phyloP scores from a whole-genome alignment of 2,113 vertebrate genomes.

The Aegotheles bennettii region DNA sequence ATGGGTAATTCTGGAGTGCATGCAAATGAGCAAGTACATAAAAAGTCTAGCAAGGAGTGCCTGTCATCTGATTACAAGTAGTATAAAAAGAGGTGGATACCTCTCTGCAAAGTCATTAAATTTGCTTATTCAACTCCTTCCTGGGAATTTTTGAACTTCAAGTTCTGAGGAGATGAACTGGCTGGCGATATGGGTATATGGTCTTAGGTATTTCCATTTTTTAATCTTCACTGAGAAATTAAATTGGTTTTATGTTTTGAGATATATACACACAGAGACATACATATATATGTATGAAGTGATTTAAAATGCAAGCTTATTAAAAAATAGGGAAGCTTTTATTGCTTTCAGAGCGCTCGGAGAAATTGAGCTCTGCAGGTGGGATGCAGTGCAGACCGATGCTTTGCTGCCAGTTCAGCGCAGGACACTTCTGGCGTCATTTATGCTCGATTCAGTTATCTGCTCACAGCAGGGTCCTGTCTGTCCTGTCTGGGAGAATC shows the following conservation, averaged over 20 bases:
- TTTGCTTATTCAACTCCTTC: not conserved
- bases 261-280: not conserved
- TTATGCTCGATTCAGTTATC: not conserved
- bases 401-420: accelerated
- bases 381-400: not conserved
- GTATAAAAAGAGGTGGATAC: slow-evolving; percentile 21
- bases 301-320: not conserved
- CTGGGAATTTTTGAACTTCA: slow-evolving; percentile 22
- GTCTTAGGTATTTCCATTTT: not conserved
- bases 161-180: slow-evolving; percentile 8
- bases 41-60: slow-evolving; percentile 13
- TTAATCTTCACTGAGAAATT: slow-evolving; percentile 4
- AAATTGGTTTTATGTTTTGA: slow-evolving; percentile 3
- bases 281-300: not conserved
- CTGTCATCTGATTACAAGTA: not conserved
- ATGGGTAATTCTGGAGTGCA: slow-evolving; percentile 58
- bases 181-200: not conserved
- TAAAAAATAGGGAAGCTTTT: not conserved
- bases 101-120: not conserved
- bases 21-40: slow-evolving; percentile 55
- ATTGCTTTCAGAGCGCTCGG: not conserved
- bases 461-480: not conserved
- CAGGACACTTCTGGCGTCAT: accelerated
- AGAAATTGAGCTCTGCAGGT: not conserved
- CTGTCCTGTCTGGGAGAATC: not conserved